phyloP scores from a whole-genome alignment of 2,797 vertebrate species.

The Fratercula arctica region DNA sequence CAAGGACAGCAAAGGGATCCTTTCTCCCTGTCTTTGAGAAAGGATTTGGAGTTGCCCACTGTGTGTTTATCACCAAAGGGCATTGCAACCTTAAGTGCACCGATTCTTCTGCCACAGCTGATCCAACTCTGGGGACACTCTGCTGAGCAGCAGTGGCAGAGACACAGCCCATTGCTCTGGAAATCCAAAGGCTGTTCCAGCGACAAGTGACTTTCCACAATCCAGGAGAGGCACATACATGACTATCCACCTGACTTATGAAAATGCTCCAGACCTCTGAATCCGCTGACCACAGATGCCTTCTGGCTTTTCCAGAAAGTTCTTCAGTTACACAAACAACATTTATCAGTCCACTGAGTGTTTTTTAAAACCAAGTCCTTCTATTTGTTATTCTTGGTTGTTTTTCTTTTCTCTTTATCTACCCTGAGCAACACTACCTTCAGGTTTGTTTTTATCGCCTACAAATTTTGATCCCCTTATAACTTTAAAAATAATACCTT shows the following conservation, averaged over 20 bases:
- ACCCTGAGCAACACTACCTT: not conserved
- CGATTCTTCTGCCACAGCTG: not conserved
- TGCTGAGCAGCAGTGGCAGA: not conserved
- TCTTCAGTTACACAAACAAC: not conserved
- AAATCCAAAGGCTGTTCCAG: not conserved
- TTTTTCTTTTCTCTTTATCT: constrained; percentile 45
- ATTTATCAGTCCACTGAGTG: not conserved
- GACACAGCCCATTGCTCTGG: not conserved
- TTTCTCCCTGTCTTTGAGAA: not conserved
- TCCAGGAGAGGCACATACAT: not conserved
- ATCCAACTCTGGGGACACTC: not conserved
- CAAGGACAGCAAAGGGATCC: not conserved
- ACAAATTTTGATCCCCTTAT: not conserved
- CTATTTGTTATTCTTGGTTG: constrained; percentile 45
- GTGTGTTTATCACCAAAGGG: not conserved
- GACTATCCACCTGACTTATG: not conserved
- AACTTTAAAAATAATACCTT: not conserved
- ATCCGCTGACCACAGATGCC: not conserved
- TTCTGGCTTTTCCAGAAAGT: not conserved
- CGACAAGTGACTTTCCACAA: fast-evolving
- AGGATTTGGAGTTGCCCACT: not conserved
- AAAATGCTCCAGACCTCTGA: not conserved
- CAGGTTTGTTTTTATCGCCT: constrained; percentile 20
- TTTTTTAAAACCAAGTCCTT: not conserved
- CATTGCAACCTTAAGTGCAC: fast-evolving